Evolutionary conservation across 2,113 vertebrate species (phyloP).

Genomic region (Anhinga anhinga): DNA sequence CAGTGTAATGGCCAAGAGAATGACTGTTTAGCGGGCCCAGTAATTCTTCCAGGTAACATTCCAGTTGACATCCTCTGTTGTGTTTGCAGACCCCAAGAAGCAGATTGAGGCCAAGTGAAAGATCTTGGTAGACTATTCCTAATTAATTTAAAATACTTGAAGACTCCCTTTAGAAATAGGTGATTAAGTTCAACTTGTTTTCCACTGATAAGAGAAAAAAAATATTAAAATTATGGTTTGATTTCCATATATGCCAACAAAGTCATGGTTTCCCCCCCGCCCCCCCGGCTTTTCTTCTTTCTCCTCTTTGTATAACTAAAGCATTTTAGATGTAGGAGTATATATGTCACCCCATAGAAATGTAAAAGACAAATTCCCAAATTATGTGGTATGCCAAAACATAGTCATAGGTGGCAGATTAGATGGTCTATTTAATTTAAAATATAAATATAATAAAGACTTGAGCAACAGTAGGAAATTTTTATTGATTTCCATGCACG

Average conservation of each 20-base stretch:
- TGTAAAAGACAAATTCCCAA: background rate
- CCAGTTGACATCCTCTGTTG: background rate
- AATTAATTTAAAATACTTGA: background rate
- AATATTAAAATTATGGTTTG: background rate
- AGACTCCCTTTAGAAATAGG: background rate
- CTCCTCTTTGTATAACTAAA: background rate
- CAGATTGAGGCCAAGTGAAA: background rate
- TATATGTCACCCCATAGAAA: background rate
- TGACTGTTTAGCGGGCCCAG: background rate
- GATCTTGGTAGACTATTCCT: background rate
- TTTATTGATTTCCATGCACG: background rate
- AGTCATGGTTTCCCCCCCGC: too few relatives aligned
- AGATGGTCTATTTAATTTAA: background rate
- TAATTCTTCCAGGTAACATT: background rate
- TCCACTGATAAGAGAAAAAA: background rate
- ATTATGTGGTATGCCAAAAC: background rate
- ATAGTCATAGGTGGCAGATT: background rate
- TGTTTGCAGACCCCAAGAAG: background rate
- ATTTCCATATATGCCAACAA: background rate
- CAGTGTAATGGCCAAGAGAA: background rate
- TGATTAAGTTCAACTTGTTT: background rate
- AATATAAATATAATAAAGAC: background rate
- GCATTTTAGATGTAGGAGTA: background rate
- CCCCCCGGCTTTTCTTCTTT: too few relatives aligned
- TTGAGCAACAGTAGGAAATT: background rate